Base-by-base conservation (phyloP, 2,113 vertebrate genomes). In the Chinchilla lanigera region DNA sequence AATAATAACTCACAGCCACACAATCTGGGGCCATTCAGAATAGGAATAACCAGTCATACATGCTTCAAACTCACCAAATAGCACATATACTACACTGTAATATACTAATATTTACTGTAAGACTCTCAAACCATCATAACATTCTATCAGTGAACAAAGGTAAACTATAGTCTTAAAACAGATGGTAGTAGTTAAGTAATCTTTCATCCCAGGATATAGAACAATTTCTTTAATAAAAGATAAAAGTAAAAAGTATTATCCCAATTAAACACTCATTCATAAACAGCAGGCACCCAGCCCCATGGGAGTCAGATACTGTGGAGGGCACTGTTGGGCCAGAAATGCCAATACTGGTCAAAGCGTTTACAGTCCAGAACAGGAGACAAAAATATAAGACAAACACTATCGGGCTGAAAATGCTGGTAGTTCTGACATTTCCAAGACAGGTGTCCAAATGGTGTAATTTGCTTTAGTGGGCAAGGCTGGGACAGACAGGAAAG, bases 221-320 rank as follows among this genome's bases (percentile, higher is more conserved):
- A 86, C 7, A 78, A 94, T 50, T 50, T 92, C 50, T 82, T 85
- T 73, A 92, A 61, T 13, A 94, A 85, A 94, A 78, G 41, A 85
- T 8, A 60, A 30, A 35, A 30, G 63, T 87, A 19, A 24, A 69
- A 95, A 50, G 63, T 41, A 33, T 41, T 20, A 63, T 50, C 63
- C 41, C 4, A 82, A 83, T 35, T 11, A 65, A 90, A 73, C 16
- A 89, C 12, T 80, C 54, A 83, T 69, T 61, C 75, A 50, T 63
- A 77, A 87, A 71, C 1, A 71, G 73, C 19, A 87, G 52, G 44
- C 28, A 52, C 41, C 47, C 13, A 85, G 71, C 7, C 6, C 47
- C 20, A 56, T n/a, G n/a, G 41, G 20, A 61, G 33, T 50, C 56
- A 95, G 87, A 81, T 58, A 61, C n/a, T 41, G 3, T 16, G 41